Evolutionary conservation across 2,797 vertebrate species (phyloP).

Genomic region (Meriones psammophilus): DNA sequence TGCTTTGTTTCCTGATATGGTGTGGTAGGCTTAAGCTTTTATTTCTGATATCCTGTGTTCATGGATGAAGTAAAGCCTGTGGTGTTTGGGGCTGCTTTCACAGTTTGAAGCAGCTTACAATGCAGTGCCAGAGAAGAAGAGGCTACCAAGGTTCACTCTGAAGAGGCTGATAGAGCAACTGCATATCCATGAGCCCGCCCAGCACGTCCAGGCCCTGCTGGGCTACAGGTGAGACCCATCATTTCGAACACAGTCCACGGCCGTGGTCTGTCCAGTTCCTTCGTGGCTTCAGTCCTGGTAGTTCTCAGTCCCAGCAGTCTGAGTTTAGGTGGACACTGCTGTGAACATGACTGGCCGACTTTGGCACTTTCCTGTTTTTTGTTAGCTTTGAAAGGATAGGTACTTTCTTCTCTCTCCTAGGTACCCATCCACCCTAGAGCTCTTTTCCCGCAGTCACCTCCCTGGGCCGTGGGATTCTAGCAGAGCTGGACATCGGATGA

Average conservation of each 20-base stretch:
- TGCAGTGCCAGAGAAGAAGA: constrained; percentile 46
- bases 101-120: constrained; percentile 70
- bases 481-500: constrained; percentile 92
- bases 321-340: background rate
- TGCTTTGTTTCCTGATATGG: background rate
- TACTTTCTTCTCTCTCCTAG: constrained; percentile 81
- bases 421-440: constrained; percentile 90
- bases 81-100: constrained; percentile 60
- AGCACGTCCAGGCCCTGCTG: constrained; percentile 92
- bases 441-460: constrained; percentile 91
- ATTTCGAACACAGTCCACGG: background rate
- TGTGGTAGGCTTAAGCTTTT: background rate
- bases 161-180: constrained; percentile 93
- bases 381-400: background rate
- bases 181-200: constrained; percentile 93
- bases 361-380: background rate
- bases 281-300: background rate
- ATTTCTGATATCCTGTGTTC: background rate
- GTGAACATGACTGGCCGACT: background rate
- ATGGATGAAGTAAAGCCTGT: background rate
- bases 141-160: constrained; percentile 89
- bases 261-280: background rate
- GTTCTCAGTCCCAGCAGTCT: background rate
- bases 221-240: constrained; percentile 90
- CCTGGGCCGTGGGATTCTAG: constrained; percentile 92